Conservation (phyloP, 92 coral and sea anemone genomes). For the Siderastrea radians region DNA sequence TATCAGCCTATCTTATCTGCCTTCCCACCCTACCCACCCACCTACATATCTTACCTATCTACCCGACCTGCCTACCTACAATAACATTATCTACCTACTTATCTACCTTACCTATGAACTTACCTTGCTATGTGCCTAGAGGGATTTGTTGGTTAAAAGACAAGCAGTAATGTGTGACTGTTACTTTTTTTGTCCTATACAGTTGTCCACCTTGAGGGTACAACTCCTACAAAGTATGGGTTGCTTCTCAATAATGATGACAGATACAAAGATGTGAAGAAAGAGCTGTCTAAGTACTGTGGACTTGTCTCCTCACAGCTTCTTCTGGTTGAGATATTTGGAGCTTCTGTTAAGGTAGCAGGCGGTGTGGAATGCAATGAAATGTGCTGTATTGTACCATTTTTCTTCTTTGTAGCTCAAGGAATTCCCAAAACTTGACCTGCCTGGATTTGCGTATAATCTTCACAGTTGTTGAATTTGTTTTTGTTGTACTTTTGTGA, state of each 20-base stretch:
- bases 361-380: neutral
- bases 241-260: slow-evolving; percentile 90
- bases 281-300: slow-evolving; percentile 86
- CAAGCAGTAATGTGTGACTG: neutral
- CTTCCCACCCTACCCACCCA: too few relatives aligned
- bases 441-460: too few relatives aligned
- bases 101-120: too few relatives aligned
- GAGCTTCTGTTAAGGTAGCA: slow-evolving; percentile 94
- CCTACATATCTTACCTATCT: too few relatives aligned
- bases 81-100: too few relatives aligned
- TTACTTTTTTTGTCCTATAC: slow-evolving; percentile 19
- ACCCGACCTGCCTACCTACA: too few relatives aligned
- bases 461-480: neutral
- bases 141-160: too few relatives aligned
- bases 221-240: slow-evolving; percentile 92
- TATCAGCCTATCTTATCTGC: too few relatives aligned
- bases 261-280: slow-evolving; percentile 91
- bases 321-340: slow-evolving; percentile 91
- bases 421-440: too few relatives aligned
- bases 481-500: neutral
- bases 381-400: neutral
- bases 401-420: neutral
- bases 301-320: slow-evolving; percentile 74
- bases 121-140: too few relatives aligned
- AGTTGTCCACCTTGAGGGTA: slow-evolving; percentile 91